Conservation (phyloP, 2,113 vertebrate species). For the Pimephales promelas region DNA sequence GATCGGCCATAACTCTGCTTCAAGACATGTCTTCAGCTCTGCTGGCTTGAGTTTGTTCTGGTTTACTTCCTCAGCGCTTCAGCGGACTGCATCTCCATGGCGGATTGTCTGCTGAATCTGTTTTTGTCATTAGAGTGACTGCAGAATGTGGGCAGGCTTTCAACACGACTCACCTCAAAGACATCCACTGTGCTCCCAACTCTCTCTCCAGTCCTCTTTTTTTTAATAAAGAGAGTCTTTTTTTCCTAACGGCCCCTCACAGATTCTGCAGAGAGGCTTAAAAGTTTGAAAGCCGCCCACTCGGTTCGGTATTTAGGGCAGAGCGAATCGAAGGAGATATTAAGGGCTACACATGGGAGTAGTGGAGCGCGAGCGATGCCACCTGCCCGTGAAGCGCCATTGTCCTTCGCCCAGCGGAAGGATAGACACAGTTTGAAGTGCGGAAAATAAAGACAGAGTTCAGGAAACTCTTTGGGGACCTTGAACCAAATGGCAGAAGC, state of each 20-base stretch:
- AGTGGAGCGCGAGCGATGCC: background rate
- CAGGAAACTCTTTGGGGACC: slow-evolving; percentile 9
- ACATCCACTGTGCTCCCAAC: background rate
- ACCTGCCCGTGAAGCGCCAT: background rate
- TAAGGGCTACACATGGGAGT: slow-evolving; percentile 6
- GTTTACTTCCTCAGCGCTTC: background rate
- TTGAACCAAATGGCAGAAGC: slow-evolving; percentile 2
- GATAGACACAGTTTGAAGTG: slow-evolving; percentile 12
- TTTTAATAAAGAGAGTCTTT: background rate
- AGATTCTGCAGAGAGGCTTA: background rate
- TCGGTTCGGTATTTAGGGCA: slow-evolving; percentile 9
- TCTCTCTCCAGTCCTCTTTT: background rate
- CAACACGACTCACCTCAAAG: slow-evolving; percentile 11
- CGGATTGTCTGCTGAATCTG: slow-evolving; percentile 2
- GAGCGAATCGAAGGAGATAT: slow-evolving; percentile 4
- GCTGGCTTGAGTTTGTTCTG: background rate
- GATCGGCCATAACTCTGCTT: background rate
- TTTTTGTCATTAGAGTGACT: background rate
- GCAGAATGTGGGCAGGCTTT: slow-evolving; percentile 3
- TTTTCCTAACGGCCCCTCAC: background rate
- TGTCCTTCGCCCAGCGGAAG: background rate
- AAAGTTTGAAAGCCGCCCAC: slow-evolving; percentile 1
- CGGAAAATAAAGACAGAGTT: slow-evolving; percentile 16
- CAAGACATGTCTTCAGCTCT: background rate
- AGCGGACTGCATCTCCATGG: background rate